phyloP scores from a whole-genome alignment of 1,140 invertebrate genomes.

The Drosophila grimshawi region DNA sequence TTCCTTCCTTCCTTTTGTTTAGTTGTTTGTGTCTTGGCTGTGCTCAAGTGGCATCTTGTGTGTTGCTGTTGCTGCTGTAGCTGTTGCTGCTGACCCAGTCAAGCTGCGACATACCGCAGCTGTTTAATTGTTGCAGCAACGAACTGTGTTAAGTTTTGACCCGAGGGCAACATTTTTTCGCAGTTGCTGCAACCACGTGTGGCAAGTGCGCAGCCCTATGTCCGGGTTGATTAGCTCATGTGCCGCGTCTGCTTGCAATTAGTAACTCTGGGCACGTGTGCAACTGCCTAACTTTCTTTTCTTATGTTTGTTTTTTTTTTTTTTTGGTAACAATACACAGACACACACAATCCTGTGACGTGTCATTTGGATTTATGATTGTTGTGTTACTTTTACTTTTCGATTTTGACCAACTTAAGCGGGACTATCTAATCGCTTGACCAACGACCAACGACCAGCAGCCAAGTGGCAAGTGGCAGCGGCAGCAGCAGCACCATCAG shows the following conservation, averaged over 20 bases:
- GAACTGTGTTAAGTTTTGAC: conserved; percentile 81
- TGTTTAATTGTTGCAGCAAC: conserved; percentile 69
- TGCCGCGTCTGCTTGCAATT: conserved; percentile 35
- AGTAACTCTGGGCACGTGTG: conserved; percentile 17
- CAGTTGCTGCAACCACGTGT: conserved; percentile 16
- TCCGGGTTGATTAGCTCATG: conserved; percentile 60
- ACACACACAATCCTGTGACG: conserved; percentile 22
- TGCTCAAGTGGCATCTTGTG: conserved; percentile 63
- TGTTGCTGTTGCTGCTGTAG: not conserved
- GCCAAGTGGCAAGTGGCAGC: conserved; percentile 23
- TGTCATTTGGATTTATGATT: conserved; percentile 35
- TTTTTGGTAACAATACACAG: not conserved
- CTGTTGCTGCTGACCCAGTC: conserved; percentile 64
- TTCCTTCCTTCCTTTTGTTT: conserved; percentile 37
- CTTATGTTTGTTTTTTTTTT: not conserved
- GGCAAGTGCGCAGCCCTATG: conserved; percentile 36
- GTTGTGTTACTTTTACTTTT: conserved; percentile 3
- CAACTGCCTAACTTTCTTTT: conserved; percentile 1
- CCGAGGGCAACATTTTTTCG: conserved; percentile 45
- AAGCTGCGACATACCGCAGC: conserved; percentile 54
- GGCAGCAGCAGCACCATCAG: conserved; percentile 8
- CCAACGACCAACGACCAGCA: conserved; percentile 11
- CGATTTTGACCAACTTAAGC: conserved; percentile 13
- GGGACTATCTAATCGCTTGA: conserved; percentile 36
- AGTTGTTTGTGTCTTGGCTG: conserved; percentile 15